Evolutionary conservation across 1,140 invertebrate species (phyloP).

Genomic region (Megalopta genalis): DNA sequence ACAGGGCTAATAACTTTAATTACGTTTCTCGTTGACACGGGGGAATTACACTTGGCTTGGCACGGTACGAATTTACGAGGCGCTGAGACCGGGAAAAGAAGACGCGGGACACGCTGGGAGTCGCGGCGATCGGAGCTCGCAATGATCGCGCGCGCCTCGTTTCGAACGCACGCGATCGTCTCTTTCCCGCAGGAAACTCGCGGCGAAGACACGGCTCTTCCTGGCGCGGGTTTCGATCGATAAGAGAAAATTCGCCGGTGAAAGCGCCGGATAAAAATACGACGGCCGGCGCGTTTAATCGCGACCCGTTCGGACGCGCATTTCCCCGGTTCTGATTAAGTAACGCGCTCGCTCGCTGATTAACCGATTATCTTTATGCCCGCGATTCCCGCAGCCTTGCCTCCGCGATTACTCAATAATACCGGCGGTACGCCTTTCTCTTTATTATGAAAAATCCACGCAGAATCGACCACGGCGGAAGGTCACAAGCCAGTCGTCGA

Average conservation of each 20-base stretch:
- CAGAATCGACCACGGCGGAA: constrained; percentile 24
- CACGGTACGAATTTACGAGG: constrained; percentile 25
- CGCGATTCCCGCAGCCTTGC: constrained; percentile 40
- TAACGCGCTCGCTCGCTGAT: constrained; percentile 25
- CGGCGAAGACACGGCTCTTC: background rate
- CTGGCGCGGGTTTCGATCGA: background rate
- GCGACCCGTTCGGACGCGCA: too few species aligned
- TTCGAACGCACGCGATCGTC: background rate
- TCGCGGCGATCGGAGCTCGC: background rate
- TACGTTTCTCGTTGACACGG: constrained; percentile 37
- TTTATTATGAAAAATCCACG: constrained; percentile 45
- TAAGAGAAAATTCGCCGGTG: background rate
- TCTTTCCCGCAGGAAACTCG: background rate
- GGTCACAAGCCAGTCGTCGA: constrained; percentile 5
- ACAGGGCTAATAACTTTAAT: constrained; percentile 58
- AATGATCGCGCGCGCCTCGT: background rate
- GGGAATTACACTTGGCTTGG: constrained; percentile 42
- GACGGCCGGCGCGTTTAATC: too few species aligned
- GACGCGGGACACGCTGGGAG: background rate
- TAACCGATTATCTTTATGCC: constrained; percentile 36
- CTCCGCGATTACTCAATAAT: constrained; percentile 44
- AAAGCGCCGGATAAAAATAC: background rate
- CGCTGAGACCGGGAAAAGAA: background rate
- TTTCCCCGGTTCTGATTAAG: constrained; percentile 15
- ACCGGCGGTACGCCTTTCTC: constrained; percentile 41